Conservation (phyloP, 2,888 invertebrate species). For the Thecophora atra region DNA sequence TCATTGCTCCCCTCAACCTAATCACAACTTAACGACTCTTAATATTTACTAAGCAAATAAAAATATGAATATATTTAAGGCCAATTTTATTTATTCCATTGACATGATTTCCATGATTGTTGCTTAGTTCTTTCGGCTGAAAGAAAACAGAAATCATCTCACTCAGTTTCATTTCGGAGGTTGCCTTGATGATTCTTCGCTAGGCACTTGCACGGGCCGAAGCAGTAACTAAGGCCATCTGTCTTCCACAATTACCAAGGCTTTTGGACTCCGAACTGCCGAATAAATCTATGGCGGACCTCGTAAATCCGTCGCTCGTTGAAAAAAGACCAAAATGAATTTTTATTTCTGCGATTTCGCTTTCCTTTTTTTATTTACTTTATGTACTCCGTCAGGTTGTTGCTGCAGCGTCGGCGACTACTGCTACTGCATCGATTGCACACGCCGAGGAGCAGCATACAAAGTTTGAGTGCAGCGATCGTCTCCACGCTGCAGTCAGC, state of each 20-base stretch:
- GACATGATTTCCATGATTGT: too few relatives aligned
- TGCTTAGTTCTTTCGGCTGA: too few relatives aligned
- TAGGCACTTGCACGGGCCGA: too few relatives aligned
- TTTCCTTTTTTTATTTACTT: neutral
- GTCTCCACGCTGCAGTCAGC: slow-evolving; percentile 1
- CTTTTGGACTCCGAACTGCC: neutral
- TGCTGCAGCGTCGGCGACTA: slow-evolving; percentile 28
- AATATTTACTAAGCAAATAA: too few relatives aligned
- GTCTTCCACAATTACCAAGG: neutral
- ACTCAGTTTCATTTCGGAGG: too few relatives aligned
- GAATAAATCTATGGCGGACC: neutral
- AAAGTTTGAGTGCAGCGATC: neutral
- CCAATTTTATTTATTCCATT: too few relatives aligned
- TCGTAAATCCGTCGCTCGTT: slow-evolving; percentile 7
- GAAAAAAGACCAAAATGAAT: slow-evolving; percentile 16
- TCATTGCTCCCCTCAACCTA: too few relatives aligned
- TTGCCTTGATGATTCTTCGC: too few relatives aligned
- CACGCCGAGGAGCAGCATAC: slow-evolving; percentile 40
- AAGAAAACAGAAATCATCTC: too few relatives aligned
- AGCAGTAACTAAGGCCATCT: neutral
- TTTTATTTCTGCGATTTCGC: neutral
- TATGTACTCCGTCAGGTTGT: slow-evolving; percentile 32
- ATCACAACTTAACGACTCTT: too few relatives aligned
- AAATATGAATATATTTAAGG: too few relatives aligned
- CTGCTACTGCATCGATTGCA: slow-evolving; percentile 29